Percentiles rank a stretch among this genome's conserved stretches.
Evolutionary conservation across 2,888 invertebrate genomes (phyloP).

Genomic region (Lasioglossum leucozonium): DNA sequence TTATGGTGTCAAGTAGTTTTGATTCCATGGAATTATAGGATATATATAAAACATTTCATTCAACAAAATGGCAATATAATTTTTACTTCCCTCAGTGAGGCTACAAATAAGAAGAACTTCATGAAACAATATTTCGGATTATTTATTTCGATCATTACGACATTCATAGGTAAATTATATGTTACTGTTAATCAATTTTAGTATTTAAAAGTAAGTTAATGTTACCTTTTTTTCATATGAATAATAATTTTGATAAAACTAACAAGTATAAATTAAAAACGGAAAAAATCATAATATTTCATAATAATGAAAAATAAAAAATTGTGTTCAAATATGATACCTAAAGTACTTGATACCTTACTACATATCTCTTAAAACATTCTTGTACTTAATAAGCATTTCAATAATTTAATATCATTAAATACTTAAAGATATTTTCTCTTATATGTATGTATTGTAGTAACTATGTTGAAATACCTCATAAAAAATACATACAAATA

Average conservation of each 20-base stretch:
- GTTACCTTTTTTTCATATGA: background rate
- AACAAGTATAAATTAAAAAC: background rate
- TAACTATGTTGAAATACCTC: constrained; percentile 23
- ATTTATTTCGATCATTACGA: background rate
- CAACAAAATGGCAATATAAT: background rate
- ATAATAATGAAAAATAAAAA: background rate
- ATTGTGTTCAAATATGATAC: background rate
- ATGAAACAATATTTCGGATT: background rate
- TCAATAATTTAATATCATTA: constrained; percentile 5
- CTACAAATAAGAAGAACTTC: background rate
- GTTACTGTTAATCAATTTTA: background rate
- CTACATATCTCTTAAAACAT: constrained; percentile 11
- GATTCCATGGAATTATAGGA: background rate
- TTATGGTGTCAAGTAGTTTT: background rate
- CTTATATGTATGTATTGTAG: background rate
- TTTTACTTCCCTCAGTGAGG: background rate
- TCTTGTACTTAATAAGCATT: background rate
- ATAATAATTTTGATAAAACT: background rate
- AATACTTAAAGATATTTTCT: background rate
- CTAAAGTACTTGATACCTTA: background rate
- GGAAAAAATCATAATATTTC: background rate
- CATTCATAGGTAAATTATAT: background rate
- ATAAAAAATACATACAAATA: constrained; percentile 40
- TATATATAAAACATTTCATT: background rate
- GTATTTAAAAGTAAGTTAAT: background rate